phyloP scores from a whole-genome alignment of 2,888 invertebrate genomes.

The Augochlorella aurata region DNA sequence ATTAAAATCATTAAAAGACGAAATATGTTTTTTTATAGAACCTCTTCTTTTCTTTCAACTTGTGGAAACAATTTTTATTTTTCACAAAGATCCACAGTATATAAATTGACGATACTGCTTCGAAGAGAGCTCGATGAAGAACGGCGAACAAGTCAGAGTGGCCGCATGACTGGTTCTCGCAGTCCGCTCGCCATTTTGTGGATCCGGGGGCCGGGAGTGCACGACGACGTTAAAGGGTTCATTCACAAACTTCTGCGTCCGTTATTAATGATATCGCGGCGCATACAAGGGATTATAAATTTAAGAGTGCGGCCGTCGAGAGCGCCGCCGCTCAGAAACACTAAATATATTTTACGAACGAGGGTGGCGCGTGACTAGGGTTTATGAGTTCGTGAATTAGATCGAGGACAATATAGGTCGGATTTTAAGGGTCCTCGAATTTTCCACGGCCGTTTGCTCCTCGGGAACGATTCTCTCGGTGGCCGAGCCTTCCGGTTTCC shows the following conservation, averaged over 20 bases:
- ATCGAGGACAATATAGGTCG: conserved; percentile 34
- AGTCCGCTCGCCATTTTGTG: conserved; percentile 23
- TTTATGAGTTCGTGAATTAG: conserved; percentile 52
- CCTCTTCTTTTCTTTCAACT: too few relatives aligned
- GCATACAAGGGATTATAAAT: conserved; percentile 36
- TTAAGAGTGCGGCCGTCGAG: conserved; percentile 44
- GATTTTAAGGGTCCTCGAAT: conserved; percentile 28
- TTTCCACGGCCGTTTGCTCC: not conserved
- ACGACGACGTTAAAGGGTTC: conserved; percentile 36
- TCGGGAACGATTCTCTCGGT: not conserved
- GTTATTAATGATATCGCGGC: conserved; percentile 47
- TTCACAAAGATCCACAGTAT: too few relatives aligned
- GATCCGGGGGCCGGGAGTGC: conserved; percentile 21
- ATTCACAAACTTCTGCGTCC: conserved; percentile 23
- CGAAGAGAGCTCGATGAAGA: too few relatives aligned
- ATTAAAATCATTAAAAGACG: too few relatives aligned
- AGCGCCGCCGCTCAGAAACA: conserved; percentile 34
- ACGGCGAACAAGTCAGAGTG: not conserved
- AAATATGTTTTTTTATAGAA: too few relatives aligned
- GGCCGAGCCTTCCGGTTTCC: not conserved
- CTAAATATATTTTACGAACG: conserved; percentile 56
- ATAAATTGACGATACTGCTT: too few relatives aligned
- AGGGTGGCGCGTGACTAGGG: conserved; percentile 53
- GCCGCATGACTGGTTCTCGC: not conserved
- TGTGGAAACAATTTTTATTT: too few relatives aligned